Base-by-base conservation (phyloP, 2,888 invertebrate species). In the Theodoxus fluviatilis region DNA sequence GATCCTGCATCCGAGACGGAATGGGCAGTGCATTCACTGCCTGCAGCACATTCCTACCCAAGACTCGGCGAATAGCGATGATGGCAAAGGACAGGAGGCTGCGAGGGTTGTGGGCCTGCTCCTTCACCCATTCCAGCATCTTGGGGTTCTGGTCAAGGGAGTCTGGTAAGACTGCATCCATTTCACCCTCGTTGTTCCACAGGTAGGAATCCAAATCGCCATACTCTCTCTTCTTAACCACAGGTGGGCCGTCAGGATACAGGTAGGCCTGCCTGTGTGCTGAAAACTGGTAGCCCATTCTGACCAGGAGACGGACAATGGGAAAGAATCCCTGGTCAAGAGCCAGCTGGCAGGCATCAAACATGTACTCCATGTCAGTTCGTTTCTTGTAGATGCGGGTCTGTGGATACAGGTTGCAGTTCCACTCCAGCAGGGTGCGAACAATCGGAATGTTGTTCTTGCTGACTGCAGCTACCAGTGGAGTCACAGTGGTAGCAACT, bases 401-500 rank as follows among this genome's bases (percentile, higher is more conserved):
- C 65, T 74, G 79, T 33, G 65, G 71, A 28, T 74, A 71, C 37
- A 80, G 70, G 64, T 76, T 59, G 59, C 78, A 76, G 61, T 77
- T 79, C 73, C 78, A 79, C 28, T 71, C 66, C 25, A 81, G 69
- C 6, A 83, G 71, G 9, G 74, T 65, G 52, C 75, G 78, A 1
- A 79, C 69, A 9, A 73, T 71, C 4, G 70, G 72, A 1, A 76
- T 65, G 71, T 81, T 77, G 22, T 79, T 78, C 55, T 76, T 78
- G 63, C 76, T 79, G n/a, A 76, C 76, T 31, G 80, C 76, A 6
- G 78, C 72, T 12, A 81, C 73, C 6, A 82, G 68, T 7, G 81
- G 79, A 0, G 81, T 80, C 0, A 81, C 74, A 12, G 81, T 79
- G 12, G 79, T 76, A n/a, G 73, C 70, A 75, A 78, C 81, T 81